These are phyloP conservation scores for Channa striata DNA, from an alignment of 2,797 vertebrate species.

Conservation along the genomic window DNA sequence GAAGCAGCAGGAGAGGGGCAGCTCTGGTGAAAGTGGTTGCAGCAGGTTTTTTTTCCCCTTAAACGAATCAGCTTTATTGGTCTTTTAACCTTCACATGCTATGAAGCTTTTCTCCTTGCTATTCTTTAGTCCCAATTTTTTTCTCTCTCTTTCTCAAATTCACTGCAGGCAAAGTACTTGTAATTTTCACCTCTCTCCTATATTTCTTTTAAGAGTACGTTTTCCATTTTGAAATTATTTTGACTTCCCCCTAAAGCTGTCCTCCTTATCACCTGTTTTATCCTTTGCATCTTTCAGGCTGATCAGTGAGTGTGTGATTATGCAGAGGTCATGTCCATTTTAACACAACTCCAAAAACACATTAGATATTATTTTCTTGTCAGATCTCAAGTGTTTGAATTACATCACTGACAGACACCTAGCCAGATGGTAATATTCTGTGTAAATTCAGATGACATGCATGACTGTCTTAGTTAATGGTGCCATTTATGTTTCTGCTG, in stretches of 20 bases:
- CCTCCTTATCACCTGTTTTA: slow-evolving; percentile 38
- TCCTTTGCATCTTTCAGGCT: slow-evolving; percentile 47
- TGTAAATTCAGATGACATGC: slow-evolving; percentile 70
- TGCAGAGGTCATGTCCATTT: slow-evolving; percentile 74
- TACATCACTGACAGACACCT: slow-evolving; percentile 76
- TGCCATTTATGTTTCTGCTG: slow-evolving; percentile 76
- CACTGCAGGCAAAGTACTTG: slow-evolving; percentile 19
- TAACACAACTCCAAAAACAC: slow-evolving; percentile 68
- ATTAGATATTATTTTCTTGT: slow-evolving; percentile 80
- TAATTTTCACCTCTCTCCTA: slow-evolving; percentile 10
- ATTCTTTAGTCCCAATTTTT: slow-evolving; percentile 29
- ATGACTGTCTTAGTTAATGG: slow-evolving; percentile 81
- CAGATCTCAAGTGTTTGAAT: slow-evolving; percentile 80
- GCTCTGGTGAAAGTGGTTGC: slow-evolving; percentile 58
- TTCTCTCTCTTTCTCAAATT: slow-evolving; percentile 8
- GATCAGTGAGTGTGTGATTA: slow-evolving; percentile 67
- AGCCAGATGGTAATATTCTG: slow-evolving; percentile 55
- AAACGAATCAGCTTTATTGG: slow-evolving; percentile 75
- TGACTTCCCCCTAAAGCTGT: slow-evolving; percentile 24
- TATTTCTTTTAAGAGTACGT: slow-evolving; percentile 17
- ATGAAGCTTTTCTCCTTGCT: slow-evolving; percentile 44
- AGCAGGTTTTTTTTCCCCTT: slow-evolving; percentile 60
- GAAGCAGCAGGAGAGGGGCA: slow-evolving; percentile 75
- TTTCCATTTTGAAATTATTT: slow-evolving; percentile 11
- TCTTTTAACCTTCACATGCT: slow-evolving; percentile 76